phyloP scores from a whole-genome alignment of 2,888 invertebrate genomes.

The Philereme vetulata region DNA sequence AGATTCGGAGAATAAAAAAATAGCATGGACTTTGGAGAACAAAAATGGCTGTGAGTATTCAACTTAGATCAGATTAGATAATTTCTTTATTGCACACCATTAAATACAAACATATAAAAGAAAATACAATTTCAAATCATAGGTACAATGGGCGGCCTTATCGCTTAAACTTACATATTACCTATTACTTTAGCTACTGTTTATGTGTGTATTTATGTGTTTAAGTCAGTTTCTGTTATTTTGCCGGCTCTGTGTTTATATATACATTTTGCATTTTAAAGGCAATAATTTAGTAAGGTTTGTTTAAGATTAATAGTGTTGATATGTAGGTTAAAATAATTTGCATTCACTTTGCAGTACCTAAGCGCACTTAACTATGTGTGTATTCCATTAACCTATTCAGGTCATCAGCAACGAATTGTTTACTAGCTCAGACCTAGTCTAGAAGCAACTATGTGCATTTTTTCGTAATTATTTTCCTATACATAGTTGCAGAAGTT shows the following conservation, averaged over 20 bases:
- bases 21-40: conserved; percentile 64
- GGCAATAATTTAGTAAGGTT: neutral
- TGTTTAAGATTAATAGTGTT: conserved; percentile 3
- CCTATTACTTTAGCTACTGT: neutral
- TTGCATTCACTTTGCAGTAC: conserved; percentile 1
- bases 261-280: neutral
- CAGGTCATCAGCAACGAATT: neutral
- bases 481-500: too few species aligned
- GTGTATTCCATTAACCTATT: conserved; percentile 13
- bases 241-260: neutral
- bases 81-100: too few species aligned
- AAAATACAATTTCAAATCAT: too few species aligned
- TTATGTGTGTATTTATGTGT: neutral
- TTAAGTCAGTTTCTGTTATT: neutral
- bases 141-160: too few species aligned
- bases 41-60: conserved; percentile 69
- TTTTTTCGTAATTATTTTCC: too few species aligned
- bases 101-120: too few species aligned
- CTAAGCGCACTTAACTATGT: conserved; percentile 5
- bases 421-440: neutral
- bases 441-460: too few species aligned
- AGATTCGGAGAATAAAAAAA: conserved; percentile 25
- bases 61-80: too few species aligned
- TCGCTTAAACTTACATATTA: too few species aligned
- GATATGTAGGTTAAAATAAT: neutral